Conservation (phyloP, 2,113 vertebrate genomes). For the Nycticebus coucang region DNA sequence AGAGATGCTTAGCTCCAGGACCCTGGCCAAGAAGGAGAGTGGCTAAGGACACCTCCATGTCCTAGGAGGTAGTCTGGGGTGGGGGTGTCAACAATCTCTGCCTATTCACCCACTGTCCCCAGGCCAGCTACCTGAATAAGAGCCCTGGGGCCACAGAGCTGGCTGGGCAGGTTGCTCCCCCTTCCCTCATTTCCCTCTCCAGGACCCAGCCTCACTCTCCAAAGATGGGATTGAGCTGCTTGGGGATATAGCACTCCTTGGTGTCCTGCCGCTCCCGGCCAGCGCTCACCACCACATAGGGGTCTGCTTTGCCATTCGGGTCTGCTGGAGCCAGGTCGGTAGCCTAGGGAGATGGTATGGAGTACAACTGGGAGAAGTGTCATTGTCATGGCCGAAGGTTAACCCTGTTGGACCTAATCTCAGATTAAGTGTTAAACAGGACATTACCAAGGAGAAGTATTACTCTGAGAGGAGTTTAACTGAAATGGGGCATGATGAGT, state of each 20-base stretch:
- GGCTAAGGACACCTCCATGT: not conserved
- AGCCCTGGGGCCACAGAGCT: not conserved
- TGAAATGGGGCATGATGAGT: not conserved
- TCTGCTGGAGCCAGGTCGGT: constrained; percentile 93
- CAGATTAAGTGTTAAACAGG: not conserved
- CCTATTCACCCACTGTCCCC: not conserved
- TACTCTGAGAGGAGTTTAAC: not conserved
- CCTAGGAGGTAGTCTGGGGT: not conserved
- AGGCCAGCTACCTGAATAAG: not conserved
- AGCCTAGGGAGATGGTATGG: constrained; percentile 84
- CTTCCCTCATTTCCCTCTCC: not conserved
- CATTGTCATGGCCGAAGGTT: not conserved
- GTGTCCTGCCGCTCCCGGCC: constrained; percentile 88
- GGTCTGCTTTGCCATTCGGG: constrained; percentile 95
- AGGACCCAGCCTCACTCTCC: constrained; percentile 89
- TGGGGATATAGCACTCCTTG: constrained; percentile 94
- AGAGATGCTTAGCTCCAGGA: constrained; percentile 92
- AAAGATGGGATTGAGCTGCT: constrained; percentile 95
- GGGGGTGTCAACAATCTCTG: constrained; percentile 20
- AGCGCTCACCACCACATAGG: constrained; percentile 91
- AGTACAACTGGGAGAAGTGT: not conserved
- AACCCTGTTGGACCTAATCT: not conserved
- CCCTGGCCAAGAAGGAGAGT: constrained; percentile 82
- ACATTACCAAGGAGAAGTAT: not conserved
- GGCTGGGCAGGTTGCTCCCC: not conserved